Evolutionary conservation across 1,140 invertebrate species (phyloP), one percentile per base, ranked within the genome.

Genomic region (Philotrypesis tridentata): DNA sequence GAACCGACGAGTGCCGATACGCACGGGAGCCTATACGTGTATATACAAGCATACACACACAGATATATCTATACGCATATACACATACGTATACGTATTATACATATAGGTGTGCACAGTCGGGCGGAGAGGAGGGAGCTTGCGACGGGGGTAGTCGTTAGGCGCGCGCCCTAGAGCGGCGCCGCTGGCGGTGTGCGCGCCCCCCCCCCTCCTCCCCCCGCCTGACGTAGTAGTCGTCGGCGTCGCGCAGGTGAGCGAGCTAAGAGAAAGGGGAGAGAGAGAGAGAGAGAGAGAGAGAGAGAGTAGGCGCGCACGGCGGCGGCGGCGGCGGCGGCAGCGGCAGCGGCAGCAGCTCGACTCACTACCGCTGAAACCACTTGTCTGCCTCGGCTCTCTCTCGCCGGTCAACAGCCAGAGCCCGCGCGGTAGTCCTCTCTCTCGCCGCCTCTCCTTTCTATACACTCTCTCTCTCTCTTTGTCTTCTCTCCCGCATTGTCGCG

Each of bases 331-430:
- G n/a, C n/a, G n/a, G n/a, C n/a, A n/a, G n/a, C n/a, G n/a, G n/a
- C n/a, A n/a, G n/a, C n/a, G n/a, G n/a, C n/a, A n/a, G n/a, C 68
- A 55, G 60, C 67, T 73, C 55, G 40, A 65, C n/a, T n/a, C n/a
- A n/a, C 48, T 71, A 33, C 79, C 37, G 74, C 71, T 63, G 23
- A 60, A 70, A 80, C 60, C 72, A 81, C 72, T 81, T 81, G 79
- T 75, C 72, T 70, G 79, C 70, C 71, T 74, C 33, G 70, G 71
- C 79, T 74, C 79, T 37, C 25, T 65, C 72, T 60, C 71, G 72
- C 43, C 72, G 79, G 79, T 80, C 60, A 74, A 72, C 68, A 33
- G 21, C 68, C 14, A 25, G 12, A 12, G 68, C n/a, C n/a, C n/a
- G n/a, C n/a, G n/a, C n/a, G n/a, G n/a, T n/a, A n/a, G n/a, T n/a